These are phyloP conservation scores for Globia sparganii DNA, from an alignment of 2,888 invertebrate species.

Conservation along the genomic window DNA sequence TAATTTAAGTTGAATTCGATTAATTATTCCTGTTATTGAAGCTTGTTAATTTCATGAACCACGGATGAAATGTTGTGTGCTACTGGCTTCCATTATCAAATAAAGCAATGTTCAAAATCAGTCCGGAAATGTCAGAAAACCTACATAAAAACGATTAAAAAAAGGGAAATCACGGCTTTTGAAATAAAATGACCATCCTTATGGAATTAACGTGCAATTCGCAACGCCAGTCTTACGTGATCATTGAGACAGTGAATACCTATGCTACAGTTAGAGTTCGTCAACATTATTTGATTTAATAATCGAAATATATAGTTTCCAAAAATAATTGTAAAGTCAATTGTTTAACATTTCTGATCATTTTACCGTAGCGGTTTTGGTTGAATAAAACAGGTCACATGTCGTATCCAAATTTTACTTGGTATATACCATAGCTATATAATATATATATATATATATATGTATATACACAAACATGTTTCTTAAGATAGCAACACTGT, in stretches of 20 bases:
- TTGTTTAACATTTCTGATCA: not conserved
- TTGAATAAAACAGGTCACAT: slow-evolving; percentile 11
- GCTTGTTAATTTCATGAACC: no score
- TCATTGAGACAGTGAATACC: not conserved
- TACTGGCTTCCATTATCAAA: not conserved
- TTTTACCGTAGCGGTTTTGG: not conserved
- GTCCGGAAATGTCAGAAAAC: not conserved
- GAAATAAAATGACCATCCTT: not conserved
- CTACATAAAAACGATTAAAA: not conserved
- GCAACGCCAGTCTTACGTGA: not conserved
- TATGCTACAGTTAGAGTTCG: slow-evolving; percentile 8
- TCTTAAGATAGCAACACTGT: slow-evolving; percentile 34
- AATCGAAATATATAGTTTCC: slow-evolving; percentile 14
- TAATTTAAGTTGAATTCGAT: not conserved
- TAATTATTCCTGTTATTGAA: not conserved
- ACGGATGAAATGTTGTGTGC: not conserved
- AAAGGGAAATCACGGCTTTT: no score
- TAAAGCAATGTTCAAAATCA: not conserved
- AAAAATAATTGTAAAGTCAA: not conserved
- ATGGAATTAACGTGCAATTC: not conserved
- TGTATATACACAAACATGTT: slow-evolving; percentile 15
- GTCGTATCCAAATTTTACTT: slow-evolving; percentile 9
- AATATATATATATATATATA: no score
- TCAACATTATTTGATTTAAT: not conserved
- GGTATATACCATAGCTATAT: no score